Evolutionary conservation across 53 echinoderm and acorn worm genomes (phyloP), one percentile per base, ranked within the genome.

Genomic region (Actinopyga echinites): DNA sequence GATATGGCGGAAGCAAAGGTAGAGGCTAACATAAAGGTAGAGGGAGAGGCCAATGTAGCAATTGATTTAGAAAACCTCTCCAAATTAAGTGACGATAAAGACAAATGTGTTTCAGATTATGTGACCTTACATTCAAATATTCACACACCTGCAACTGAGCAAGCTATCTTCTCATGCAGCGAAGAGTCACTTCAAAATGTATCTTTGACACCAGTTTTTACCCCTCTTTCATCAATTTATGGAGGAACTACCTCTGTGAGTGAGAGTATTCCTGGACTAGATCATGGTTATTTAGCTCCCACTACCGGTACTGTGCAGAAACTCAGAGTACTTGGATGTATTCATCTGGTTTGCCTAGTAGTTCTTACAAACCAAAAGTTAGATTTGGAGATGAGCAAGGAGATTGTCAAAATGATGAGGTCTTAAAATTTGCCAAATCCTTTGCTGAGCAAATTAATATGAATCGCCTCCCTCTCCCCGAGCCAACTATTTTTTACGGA

Each of bases 401-500:
- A 66, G 12, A 66, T 6, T 6, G 24, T 32, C 12, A 66, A 32
- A 33, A 23, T 66, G 66, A 66, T 20, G n/a, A 32, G 8, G 66
- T 57, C 58, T 57, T 33, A 13, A 28, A 66, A 28, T n/a, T 66
- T 66, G 66, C 66, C 22, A 73, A 73, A 73, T 44, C 74, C 21
- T 44, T 73, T 17, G 74, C 45, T n/a, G 74, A 73, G 3, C 74
- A 73, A 49, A 24, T 73, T 73, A 42, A 24, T 73, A 42, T 73
- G 26, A 42, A 49, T 49, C 43, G 44, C n/a, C 74, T 91, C 15
- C 91, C 91, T 17, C 74, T 73, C 23, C 91, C 80, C 15, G 91
- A 91, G 54, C 91, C 87, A 67, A 56, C 67, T 69, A 38, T 87
- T 49, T 91, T 87, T 45, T 59, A 34, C 29, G 84, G 87, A 17